A percentile compares a stretch with the other conserved stretches of the same genome.
Conservation (phyloP, 2,888 invertebrate species). For the Prenolepis imparis region DNA sequence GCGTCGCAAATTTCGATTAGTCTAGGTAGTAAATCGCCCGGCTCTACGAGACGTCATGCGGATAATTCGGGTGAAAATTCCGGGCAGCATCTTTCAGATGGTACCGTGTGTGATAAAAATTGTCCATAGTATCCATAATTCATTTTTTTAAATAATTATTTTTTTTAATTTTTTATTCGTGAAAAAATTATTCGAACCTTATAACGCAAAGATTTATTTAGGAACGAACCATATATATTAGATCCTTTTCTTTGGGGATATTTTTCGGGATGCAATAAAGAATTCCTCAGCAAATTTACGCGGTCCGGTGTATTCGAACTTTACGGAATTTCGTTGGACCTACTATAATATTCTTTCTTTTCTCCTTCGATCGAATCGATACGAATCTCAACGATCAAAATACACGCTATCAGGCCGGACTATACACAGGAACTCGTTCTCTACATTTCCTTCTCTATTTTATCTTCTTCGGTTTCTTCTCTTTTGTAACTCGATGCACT, state of each 20-base stretch:
- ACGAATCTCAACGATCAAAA: conserved; percentile 18
- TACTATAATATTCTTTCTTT: conserved; percentile 34
- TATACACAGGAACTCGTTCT: conserved; percentile 54
- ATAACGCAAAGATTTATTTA: neutral
- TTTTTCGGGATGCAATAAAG: neutral
- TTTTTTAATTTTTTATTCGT: neutral
- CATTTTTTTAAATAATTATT: neutral
- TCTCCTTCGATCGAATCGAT: neutral
- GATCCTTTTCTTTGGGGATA: neutral
- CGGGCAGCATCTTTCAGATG: conserved; percentile 32
- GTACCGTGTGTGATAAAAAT: conserved; percentile 9
- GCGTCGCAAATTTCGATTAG: conserved; percentile 43
- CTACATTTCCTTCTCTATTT: conserved; percentile 41
- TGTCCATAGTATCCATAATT: conserved; percentile 8
- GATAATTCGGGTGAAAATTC: conserved; percentile 50
- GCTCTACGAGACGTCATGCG: conserved; percentile 31
- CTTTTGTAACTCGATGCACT: conserved; percentile 46
- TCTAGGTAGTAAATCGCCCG: conserved; percentile 39
- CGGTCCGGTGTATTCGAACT: conserved; percentile 16
- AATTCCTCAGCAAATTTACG: conserved; percentile 23
- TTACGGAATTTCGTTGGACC: conserved; percentile 47
- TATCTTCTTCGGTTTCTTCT: conserved; percentile 54
- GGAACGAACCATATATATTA: neutral
- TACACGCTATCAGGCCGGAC: conserved; percentile 41
- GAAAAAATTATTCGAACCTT: neutral